These are phyloP conservation scores for Ophiodon elongatus DNA, from an alignment of 2,113 vertebrate species.

Conservation along the genomic window DNA sequence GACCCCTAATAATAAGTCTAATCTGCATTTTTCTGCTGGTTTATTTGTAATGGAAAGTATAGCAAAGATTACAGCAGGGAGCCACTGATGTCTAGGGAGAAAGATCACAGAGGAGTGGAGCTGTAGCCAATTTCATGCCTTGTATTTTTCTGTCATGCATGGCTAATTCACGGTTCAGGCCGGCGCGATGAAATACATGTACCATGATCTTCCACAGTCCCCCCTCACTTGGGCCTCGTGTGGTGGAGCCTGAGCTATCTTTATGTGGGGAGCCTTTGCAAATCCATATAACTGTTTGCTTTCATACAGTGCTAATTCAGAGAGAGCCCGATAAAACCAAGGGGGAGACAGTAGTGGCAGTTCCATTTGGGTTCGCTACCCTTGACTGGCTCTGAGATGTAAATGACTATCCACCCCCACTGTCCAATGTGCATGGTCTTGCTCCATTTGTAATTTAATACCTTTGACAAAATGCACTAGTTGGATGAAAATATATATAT, in stretches of 20 bases:
- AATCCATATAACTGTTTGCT: constrained; percentile 65
- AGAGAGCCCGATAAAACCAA: constrained; percentile 64
- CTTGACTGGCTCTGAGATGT: constrained; percentile 67
- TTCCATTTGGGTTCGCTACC: constrained; percentile 69
- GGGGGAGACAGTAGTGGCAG: constrained; percentile 62
- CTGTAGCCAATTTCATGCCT: constrained; percentile 80
- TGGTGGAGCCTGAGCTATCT: constrained; percentile 46
- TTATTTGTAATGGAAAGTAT: constrained; percentile 62
- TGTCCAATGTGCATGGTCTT: constrained; percentile 27
- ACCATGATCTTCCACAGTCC: constrained; percentile 59
- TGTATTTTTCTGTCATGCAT: constrained; percentile 77
- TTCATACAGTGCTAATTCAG: constrained; percentile 67
- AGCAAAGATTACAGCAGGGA: constrained; percentile 51
- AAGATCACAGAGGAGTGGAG: constrained; percentile 66
- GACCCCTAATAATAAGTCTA: constrained; percentile 51
- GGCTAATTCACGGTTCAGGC: constrained; percentile 67
- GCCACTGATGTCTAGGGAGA: constrained; percentile 47
- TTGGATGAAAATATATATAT: constrained; percentile 6
- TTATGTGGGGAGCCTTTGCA: constrained; percentile 34
- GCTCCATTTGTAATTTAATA: constrained; percentile 62
- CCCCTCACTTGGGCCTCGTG: constrained; percentile 6
- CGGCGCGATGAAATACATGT: constrained; percentile 52
- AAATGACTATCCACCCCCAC: constrained; percentile 67
- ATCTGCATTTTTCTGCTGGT: constrained; percentile 64
- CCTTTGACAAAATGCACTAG: constrained; percentile 28